These are phyloP conservation scores for Halichoerus grypus DNA, from an alignment of 2,113 vertebrate species.

Conservation along the genomic window DNA sequence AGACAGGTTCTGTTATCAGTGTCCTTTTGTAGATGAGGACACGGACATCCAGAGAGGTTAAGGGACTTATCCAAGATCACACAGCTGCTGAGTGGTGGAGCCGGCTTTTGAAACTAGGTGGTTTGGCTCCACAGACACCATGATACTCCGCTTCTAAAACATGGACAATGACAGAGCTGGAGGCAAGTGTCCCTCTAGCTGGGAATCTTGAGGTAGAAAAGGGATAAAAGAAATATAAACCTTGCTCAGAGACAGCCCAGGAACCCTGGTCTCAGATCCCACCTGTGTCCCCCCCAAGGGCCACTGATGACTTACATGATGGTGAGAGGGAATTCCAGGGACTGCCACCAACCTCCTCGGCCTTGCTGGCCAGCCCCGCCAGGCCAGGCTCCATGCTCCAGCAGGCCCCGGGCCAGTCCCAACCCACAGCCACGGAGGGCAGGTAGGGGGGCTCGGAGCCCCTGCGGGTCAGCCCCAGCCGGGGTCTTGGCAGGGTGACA, in stretches of 20 bases:
- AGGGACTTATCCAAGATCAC: background rate
- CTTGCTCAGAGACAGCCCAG: background rate
- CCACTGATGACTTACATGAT: conserved; percentile 33
- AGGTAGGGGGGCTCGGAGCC: conserved; percentile 83
- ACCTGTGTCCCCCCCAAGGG: background rate
- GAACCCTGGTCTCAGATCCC: background rate
- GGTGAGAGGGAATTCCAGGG: background rate
- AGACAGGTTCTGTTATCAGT: background rate
- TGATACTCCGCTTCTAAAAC: background rate
- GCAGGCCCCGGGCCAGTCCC: background rate
- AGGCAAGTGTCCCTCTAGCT: background rate
- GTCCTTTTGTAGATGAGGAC: background rate
- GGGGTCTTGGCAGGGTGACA: background rate
- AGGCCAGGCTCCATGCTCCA: background rate
- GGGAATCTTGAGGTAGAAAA: background rate
- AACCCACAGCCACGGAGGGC: background rate
- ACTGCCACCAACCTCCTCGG: conserved; percentile 17
- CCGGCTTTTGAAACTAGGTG: background rate
- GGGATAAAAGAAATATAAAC: background rate
- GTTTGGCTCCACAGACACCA: background rate
- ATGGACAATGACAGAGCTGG: background rate
- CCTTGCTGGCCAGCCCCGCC: background rate
- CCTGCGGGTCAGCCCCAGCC: conserved; percentile 40
- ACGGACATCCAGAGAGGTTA: background rate
- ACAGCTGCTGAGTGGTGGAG: background rate